A percentile compares a stretch with the other conserved stretches of the same genome.
phyloP scores from a whole-genome alignment of 2,113 vertebrate species.

The Indicator maculatus region DNA sequence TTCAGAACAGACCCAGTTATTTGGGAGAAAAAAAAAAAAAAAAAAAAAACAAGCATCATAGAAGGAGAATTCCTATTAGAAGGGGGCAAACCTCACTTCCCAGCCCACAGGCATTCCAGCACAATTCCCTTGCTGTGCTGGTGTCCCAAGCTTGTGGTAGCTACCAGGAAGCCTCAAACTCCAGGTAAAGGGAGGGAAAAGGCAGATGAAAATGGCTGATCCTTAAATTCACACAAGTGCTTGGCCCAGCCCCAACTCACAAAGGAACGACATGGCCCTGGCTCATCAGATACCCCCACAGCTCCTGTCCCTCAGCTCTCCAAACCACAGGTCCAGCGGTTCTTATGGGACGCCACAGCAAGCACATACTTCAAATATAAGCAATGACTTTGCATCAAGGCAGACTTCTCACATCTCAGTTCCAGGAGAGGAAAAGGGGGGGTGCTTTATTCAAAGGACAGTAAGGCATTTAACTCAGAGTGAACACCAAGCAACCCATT shows the following conservation, averaged over 20 bases:
- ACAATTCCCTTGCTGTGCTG: not conserved
- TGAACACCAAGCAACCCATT: constrained; percentile 44
- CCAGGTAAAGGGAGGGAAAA: accelerated
- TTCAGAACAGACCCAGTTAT: not conserved
- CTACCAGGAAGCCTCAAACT: not conserved
- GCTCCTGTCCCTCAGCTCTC: not conserved
- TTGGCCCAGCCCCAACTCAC: not conserved
- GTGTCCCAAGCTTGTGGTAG: not conserved
- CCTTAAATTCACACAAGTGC: not conserved
- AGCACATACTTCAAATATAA: not conserved
- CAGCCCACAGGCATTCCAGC: not conserved
- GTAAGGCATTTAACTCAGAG: constrained; percentile 58
- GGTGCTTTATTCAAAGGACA: constrained; percentile 49
- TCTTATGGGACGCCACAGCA: not conserved
- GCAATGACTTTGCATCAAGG: not conserved
- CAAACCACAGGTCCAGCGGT: not conserved
- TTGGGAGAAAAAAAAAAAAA: not conserved
- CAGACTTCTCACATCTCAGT: not conserved
- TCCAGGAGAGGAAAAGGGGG: not conserved
- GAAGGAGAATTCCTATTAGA: not conserved
- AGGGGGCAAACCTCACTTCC: not conserved
- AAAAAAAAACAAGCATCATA: not conserved
- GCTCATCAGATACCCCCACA: not conserved
- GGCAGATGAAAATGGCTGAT: not conserved
- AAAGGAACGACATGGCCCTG: not conserved